phyloP scores from a whole-genome alignment of 2,888 invertebrate genomes.

The Nezara viridula region DNA sequence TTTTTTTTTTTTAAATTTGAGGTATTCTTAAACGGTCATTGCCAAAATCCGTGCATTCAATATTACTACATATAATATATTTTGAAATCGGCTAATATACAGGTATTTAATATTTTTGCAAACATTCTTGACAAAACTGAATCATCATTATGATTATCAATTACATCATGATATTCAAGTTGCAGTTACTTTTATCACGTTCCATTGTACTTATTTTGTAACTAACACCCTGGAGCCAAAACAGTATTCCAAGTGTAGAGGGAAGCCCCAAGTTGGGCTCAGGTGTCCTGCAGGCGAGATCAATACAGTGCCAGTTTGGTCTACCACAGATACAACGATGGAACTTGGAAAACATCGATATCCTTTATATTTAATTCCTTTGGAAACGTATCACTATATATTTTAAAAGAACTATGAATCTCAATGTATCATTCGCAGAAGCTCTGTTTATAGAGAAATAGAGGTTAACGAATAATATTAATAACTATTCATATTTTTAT shows the following conservation, averaged over 20 bases:
- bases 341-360: neutral
- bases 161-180: neutral
- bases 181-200: neutral
- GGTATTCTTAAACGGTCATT: too few relatives aligned
- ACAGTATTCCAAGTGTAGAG: neutral
- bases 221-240: neutral
- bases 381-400: neutral
- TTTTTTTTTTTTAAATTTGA: too few relatives aligned
- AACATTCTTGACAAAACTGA: too few relatives aligned
- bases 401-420: neutral
- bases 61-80: too few relatives aligned
- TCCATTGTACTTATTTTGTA: neutral
- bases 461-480: too few relatives aligned
- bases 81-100: too few relatives aligned
- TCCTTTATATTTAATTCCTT: neutral
- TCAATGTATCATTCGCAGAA: too few relatives aligned
- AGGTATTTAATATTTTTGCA: too few relatives aligned
- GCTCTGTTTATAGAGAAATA: too few relatives aligned
- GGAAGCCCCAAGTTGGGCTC: conserved; percentile 25
- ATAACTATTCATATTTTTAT: too few relatives aligned
- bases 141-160: too few relatives aligned
- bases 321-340: neutral
- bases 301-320: conserved; percentile 17
- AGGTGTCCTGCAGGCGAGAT: conserved; percentile 38
- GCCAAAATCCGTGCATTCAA: too few relatives aligned